These are phyloP conservation scores for Puntigrus tetrazona DNA, from an alignment of 2,113 vertebrate species.

Conservation along the genomic window DNA sequence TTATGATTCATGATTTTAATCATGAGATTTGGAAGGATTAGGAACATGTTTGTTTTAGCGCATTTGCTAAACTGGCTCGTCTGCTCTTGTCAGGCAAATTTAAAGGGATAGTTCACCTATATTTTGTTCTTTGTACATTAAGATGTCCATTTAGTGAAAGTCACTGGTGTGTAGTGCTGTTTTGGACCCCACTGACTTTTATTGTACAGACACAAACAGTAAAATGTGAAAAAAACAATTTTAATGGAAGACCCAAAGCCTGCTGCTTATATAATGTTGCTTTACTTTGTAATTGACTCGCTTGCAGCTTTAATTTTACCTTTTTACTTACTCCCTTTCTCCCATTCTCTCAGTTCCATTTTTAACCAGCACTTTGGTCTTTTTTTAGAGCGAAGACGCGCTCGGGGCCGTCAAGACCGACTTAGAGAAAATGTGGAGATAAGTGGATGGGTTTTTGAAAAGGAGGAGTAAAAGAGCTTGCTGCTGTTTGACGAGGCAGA, in stretches of 20 bases:
- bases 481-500: conserved; percentile 11
- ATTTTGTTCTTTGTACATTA: not conserved
- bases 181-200: not conserved
- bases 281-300: not conserved
- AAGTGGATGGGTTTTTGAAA: not conserved
- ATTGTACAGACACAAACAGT: not conserved
- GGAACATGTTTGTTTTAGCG: not conserved
- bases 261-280: not conserved
- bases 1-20: not conserved
- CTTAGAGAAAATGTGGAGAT: conserved; percentile 10
- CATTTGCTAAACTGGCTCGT: not conserved
- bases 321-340: not conserved
- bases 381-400: conserved; percentile 54
- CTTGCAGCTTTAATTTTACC: not conserved
- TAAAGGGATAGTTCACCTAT: not conserved
- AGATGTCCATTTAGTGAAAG: not conserved
- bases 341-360: conserved; percentile 28
- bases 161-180: not conserved
- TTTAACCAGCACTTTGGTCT: conserved; percentile 45
- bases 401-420: conserved; percentile 50
- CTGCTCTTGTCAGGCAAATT: conserved; percentile 5
- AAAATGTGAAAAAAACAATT: not conserved
- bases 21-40: conserved; percentile 13
- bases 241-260: not conserved
- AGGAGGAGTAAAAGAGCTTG: conserved; percentile 20